Evolutionary conservation across 30 jellyfish, hydroid and myxozoan species (phyloP).

Genomic region (Aurelia coerulea): DNA sequence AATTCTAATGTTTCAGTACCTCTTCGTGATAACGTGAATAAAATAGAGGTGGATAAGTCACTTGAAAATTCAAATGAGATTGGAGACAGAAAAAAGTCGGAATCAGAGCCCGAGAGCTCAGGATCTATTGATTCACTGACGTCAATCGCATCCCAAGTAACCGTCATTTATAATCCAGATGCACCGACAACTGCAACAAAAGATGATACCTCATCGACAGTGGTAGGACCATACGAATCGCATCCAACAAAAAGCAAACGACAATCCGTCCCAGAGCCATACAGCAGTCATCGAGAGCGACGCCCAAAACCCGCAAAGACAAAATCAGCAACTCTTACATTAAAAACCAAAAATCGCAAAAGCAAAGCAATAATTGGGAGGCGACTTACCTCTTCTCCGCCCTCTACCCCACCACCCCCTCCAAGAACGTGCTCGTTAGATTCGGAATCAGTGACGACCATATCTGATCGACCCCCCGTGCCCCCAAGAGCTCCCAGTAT

Average conservation of each 20-base stretch:
- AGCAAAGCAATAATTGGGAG: slow-evolving; percentile 49
- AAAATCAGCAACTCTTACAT: slow-evolving; percentile 13
- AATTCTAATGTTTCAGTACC: neutral
- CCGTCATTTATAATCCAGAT: slow-evolving; percentile 55
- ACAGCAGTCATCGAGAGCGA: slow-evolving; percentile 75
- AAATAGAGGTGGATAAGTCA: neutral
- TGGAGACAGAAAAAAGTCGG: slow-evolving; percentile 38
- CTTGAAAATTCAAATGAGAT: neutral
- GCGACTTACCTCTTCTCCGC: slow-evolving; percentile 59
- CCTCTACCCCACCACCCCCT: slow-evolving; percentile 86
- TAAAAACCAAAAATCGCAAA: slow-evolving; percentile 44
- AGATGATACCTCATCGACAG: neutral
- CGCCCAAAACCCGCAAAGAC: slow-evolving; percentile 69
- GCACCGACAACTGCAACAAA: neutral
- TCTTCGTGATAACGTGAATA: neutral
- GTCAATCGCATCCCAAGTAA: slow-evolving; percentile 45
- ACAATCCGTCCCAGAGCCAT: slow-evolving; percentile 62
- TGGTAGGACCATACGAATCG: slow-evolving; percentile 40
- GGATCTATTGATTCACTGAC: slow-evolving; percentile 65
- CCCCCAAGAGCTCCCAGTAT: slow-evolving; percentile 80
- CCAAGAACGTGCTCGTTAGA: slow-evolving; percentile 30
- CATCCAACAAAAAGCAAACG: slow-evolving; percentile 14
- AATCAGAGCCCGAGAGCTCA: slow-evolving; percentile 71
- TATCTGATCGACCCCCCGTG: slow-evolving; percentile 55
- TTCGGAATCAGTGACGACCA: neutral